Conservation (phyloP, 2,113 vertebrate species). For the Thunnus thynnus region DNA sequence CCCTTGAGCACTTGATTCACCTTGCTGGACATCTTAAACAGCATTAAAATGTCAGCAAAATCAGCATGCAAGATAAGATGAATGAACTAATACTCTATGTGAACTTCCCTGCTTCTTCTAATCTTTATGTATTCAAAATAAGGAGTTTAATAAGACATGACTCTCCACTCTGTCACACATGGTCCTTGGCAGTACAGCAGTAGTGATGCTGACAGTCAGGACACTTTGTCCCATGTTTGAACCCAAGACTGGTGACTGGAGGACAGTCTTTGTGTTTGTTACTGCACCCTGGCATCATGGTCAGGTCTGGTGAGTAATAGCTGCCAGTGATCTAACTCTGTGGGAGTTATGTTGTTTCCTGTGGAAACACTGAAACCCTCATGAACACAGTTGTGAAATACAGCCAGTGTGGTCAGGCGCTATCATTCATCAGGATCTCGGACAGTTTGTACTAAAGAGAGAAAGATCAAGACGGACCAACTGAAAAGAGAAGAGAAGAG, state of each 20-base stretch:
- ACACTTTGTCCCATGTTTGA: not conserved
- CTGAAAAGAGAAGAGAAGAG: not conserved
- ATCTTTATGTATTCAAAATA: not conserved
- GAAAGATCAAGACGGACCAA: not conserved
- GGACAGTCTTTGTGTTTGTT: not conserved
- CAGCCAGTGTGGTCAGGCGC: not conserved
- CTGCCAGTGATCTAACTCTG: constrained; percentile 6
- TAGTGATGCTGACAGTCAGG: not conserved
- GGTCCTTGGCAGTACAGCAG: not conserved
- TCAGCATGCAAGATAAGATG: not conserved
- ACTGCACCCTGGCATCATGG: not conserved
- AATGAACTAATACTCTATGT: not conserved
- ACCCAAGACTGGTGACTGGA: not conserved
- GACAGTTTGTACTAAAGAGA: not conserved
- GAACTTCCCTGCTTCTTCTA: not conserved
- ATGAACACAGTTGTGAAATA: constrained; percentile 8
- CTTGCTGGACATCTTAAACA: not conserved
- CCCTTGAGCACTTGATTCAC: not conserved
- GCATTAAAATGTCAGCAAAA: constrained; percentile 4
- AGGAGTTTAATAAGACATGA: not conserved
- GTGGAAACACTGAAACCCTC: not conserved
- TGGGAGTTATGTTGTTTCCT: not conserved
- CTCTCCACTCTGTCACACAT: not conserved
- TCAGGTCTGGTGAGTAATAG: constrained; percentile 26
- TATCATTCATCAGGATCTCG: not conserved